A percentile compares a stretch with the other conserved stretches of the same genome.
Conservation (phyloP, 2,797 vertebrate species). For the Sebastolobus alascanus region DNA sequence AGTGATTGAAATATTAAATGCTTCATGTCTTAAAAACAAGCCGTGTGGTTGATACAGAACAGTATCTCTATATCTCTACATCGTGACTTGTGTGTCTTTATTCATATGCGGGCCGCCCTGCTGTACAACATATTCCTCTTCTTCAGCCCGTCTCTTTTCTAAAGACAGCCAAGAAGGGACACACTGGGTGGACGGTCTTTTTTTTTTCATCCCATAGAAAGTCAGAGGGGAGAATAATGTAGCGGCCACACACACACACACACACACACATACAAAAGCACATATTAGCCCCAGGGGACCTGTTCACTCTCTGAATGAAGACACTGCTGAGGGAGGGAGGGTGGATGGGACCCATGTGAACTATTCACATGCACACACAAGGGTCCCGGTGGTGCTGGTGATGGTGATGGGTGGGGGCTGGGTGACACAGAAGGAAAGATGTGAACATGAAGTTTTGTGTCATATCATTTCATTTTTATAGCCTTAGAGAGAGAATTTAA, state of each 20-base stretch:
- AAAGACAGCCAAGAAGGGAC: slow-evolving; percentile 29
- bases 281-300: slow-evolving; percentile 68
- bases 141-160: slow-evolving; percentile 54
- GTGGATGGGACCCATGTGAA: slow-evolving; percentile 59
- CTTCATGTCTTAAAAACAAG: too few species aligned
- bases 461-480: not conserved
- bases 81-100: not conserved
- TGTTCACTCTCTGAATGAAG: slow-evolving; percentile 66
- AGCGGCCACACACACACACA: slow-evolving; percentile 18
- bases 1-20: too few species aligned
- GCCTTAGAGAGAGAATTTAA: not conserved
- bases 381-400: not conserved
- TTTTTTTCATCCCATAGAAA: slow-evolving; percentile 66
- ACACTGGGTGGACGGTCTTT: slow-evolving; percentile 25
- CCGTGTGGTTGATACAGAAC: not conserved
- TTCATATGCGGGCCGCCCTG: slow-evolving; percentile 13
- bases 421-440: slow-evolving; percentile 15
- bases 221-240: slow-evolving; percentile 69
- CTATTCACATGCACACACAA: slow-evolving; percentile 46
- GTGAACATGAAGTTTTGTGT: not conserved
- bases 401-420: slow-evolving; percentile 12
- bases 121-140: slow-evolving; percentile 13
- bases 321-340: slow-evolving; percentile 19
- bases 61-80: not conserved
- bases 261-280: slow-evolving; percentile 41